Conservation (phyloP, 2,888 invertebrate species). For the Dexiosoma caninum region DNA sequence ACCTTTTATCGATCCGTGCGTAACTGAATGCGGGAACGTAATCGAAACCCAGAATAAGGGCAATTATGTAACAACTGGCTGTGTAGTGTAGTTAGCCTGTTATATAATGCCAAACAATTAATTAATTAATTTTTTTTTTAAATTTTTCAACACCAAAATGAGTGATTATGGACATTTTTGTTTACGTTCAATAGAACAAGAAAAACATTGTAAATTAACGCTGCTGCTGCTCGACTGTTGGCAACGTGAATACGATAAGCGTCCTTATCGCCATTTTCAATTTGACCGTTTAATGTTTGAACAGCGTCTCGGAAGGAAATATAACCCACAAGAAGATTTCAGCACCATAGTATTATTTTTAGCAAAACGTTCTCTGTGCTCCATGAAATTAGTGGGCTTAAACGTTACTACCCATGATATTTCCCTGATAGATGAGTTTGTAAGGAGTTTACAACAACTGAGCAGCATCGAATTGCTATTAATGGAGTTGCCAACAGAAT, state of each 20-base stretch:
- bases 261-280: slow-evolving; percentile 72
- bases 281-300: slow-evolving; percentile 71
- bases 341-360: slow-evolving; percentile 69
- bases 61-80: too few relatives aligned
- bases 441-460: slow-evolving; percentile 62
- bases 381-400: slow-evolving; percentile 66
- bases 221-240: slow-evolving; percentile 72
- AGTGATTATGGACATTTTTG: slow-evolving; percentile 34
- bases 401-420: slow-evolving; percentile 5
- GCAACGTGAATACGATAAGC: slow-evolving; percentile 74
- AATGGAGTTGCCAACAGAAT: slow-evolving; percentile 68
- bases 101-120: not conserved
- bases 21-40: too few relatives aligned
- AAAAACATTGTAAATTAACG: slow-evolving; percentile 54
- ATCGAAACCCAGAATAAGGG: too few relatives aligned
- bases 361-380: slow-evolving; percentile 45
- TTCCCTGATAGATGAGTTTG: slow-evolving; percentile 59
- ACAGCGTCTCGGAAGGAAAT: slow-evolving; percentile 68
- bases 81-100: too few relatives aligned
- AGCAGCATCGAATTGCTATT: slow-evolving; percentile 66
- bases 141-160: slow-evolving; percentile 1
- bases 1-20: too few relatives aligned
- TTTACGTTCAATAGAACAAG: not conserved
- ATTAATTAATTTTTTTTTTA: not conserved
- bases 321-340: slow-evolving; percentile 69